Conservation (phyloP, 2,888 invertebrate genomes). For the Hypselothyrea guttata region DNA sequence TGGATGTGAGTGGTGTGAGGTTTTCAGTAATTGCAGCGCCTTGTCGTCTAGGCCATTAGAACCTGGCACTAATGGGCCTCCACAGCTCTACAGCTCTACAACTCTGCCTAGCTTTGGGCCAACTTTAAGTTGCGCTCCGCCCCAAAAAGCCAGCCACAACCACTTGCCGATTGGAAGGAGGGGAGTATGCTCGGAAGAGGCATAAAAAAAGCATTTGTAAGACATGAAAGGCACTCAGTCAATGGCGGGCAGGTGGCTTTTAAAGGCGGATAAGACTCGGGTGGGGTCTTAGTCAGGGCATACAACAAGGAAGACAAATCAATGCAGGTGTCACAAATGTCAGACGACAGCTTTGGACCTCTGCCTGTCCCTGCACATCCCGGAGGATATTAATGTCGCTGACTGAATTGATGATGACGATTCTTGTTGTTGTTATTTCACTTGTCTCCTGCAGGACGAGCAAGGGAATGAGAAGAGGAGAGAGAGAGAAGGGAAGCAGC, state of each 20-base stretch:
- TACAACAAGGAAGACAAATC: slow-evolving; percentile 66
- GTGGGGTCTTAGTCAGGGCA: slow-evolving; percentile 3
- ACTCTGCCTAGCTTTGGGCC: slow-evolving; percentile 1
- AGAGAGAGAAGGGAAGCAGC: not conserved
- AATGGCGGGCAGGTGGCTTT: slow-evolving; percentile 61
- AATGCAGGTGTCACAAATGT: slow-evolving; percentile 78
- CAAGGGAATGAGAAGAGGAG: not conserved
- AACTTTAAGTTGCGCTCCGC: slow-evolving; percentile 33
- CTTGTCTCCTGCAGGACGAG: slow-evolving; percentile 9
- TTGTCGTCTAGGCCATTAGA: slow-evolving; percentile 73
- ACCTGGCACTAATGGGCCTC: slow-evolving; percentile 58
- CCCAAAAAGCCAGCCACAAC: slow-evolving; percentile 61
- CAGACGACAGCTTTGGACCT: slow-evolving; percentile 70
- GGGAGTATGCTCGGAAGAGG: slow-evolving; percentile 38
- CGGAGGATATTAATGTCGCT: slow-evolving; percentile 74
- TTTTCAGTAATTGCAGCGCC: slow-evolving; percentile 64
- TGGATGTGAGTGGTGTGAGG: slow-evolving; percentile 15
- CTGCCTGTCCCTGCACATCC: slow-evolving; percentile 22
- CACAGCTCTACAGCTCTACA: slow-evolving; percentile 1
- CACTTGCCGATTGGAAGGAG: slow-evolving; percentile 26
- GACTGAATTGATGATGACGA: slow-evolving; percentile 76
- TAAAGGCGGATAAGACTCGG: slow-evolving; percentile 21
- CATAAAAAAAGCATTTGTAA: slow-evolving; percentile 75
- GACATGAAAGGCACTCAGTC: slow-evolving; percentile 74
- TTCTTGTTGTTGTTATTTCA: slow-evolving; percentile 47